Base-by-base conservation (phyloP, 2,888 invertebrate genomes). In the Macaria liturata region DNA sequence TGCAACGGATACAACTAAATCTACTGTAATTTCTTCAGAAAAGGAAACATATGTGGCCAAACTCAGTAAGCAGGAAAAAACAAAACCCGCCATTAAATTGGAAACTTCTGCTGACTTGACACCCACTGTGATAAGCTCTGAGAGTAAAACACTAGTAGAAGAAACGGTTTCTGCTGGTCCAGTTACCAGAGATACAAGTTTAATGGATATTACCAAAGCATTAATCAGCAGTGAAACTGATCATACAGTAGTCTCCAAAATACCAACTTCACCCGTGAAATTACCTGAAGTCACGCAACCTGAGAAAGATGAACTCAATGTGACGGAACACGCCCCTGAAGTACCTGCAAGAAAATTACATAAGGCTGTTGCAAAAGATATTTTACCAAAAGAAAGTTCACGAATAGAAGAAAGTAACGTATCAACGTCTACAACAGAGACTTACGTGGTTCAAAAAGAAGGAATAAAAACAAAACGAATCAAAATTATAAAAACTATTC, bases 401-500 rank as follows among this genome's bases (percentile, higher is more conserved):
- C 42, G 37, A 4, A 6, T 31, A 43, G 39, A 51, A 39, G 45
- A 51, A 31, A 37, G n/a, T 9, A 45, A 37, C 34, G 34, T 37
- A 37, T 37, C 34, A 2, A 37, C 45, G 20, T 45, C 47, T 3
- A 74, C 69, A 69, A 74, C 70, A 69, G 57, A 80, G 4, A 71
- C 78, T 9, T 80, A 80, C 49, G 81, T 72, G 46, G 60, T 78
- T 6, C 80, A 81, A 70, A 81, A 81, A 42, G 77, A 82, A 69
- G 86, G 84, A 4, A 58, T 81, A 0, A 83, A 75, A 67, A 83
- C 84, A 0, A 88, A 83, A 74, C 80, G 78, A 4, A 67, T 88
- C 3, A 94, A 93, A 76, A 95, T 96, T 31, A 94, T 96, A 53
- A 93, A 95, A 60, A 94, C 94, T 67, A 93, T 95, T 1, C 94